phyloP scores from a whole-genome alignment of 2,797 vertebrate genomes.

The Saxicola maurus region DNA sequence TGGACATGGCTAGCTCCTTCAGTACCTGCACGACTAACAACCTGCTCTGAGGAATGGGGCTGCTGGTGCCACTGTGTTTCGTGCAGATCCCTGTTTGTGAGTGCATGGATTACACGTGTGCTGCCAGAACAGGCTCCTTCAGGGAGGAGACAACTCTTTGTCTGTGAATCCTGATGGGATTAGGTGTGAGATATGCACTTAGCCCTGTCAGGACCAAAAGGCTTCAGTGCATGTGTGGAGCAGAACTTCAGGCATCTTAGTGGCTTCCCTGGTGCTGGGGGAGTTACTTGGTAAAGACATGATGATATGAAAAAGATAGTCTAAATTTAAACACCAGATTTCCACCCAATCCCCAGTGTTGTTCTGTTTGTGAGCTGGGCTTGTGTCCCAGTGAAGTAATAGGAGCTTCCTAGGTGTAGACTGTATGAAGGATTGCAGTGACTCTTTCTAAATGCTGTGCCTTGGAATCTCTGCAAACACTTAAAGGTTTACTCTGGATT shows the following conservation, averaged over 20 bases:
- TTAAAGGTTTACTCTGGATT: not conserved
- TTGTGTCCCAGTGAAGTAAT: not conserved
- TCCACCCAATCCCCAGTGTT: not conserved
- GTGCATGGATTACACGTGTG: accelerated
- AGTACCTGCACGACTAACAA: not conserved
- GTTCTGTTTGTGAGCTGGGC: not conserved
- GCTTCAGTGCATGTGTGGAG: not conserved
- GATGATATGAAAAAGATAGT: not conserved
- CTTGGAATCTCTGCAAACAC: not conserved
- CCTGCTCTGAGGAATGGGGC: not conserved
- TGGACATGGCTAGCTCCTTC: accelerated
- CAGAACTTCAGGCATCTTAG: not conserved
- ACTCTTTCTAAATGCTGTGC: not conserved
- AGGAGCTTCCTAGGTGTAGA: not conserved
- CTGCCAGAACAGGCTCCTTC: not conserved
- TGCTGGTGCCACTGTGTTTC: not conserved
- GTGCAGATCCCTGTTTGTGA: not conserved
- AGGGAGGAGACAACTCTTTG: not conserved
- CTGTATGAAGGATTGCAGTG: not conserved
- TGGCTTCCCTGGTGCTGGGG: not conserved
- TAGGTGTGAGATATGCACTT: not conserved
- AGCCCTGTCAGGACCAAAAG: conserved; percentile 13
- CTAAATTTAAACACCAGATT: not conserved
- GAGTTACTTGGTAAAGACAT: not conserved
- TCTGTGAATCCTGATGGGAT: not conserved